phyloP scores from a whole-genome alignment of 1,140 invertebrate genomes.

The Octopus sinensis region DNA sequence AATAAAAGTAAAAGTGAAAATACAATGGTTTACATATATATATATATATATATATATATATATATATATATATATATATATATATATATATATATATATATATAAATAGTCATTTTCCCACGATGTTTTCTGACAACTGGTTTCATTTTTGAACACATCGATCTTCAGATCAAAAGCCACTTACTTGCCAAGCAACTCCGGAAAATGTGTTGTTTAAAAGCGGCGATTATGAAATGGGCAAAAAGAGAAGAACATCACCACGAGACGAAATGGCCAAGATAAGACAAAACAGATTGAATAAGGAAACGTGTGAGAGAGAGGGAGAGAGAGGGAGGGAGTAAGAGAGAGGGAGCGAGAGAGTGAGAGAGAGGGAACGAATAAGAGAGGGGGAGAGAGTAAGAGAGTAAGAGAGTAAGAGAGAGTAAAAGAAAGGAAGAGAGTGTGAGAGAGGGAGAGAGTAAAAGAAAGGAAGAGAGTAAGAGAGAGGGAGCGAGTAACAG shows the following conservation, averaged over 20 bases:
- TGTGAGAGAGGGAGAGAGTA: background rate
- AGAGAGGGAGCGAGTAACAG: background rate
- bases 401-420: background rate
- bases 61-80: slow-evolving; percentile 1
- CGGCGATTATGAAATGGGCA: too few relatives aligned
- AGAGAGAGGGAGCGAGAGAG: background rate
- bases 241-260: too few relatives aligned
- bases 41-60: background rate
- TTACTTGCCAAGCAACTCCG: too few relatives aligned
- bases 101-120: background rate
- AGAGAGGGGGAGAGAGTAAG: background rate
- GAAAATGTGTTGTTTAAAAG: too few relatives aligned
- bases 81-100: background rate
- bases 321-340: background rate
- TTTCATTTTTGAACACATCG: too few relatives aligned
- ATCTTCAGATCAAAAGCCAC: too few relatives aligned
- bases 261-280: background rate
- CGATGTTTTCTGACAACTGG: background rate
- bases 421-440: background rate
- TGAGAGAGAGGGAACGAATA: background rate
- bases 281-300: background rate
- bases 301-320: background rate
- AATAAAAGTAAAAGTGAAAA: too few relatives aligned
- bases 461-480: background rate
- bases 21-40: too few relatives aligned